A percentile compares a stretch with the other conserved stretches of the same genome.
These are phyloP conservation scores for Drosophila simulans DNA, from an alignment of 1,140 invertebrate species.

Conservation along the genomic window DNA sequence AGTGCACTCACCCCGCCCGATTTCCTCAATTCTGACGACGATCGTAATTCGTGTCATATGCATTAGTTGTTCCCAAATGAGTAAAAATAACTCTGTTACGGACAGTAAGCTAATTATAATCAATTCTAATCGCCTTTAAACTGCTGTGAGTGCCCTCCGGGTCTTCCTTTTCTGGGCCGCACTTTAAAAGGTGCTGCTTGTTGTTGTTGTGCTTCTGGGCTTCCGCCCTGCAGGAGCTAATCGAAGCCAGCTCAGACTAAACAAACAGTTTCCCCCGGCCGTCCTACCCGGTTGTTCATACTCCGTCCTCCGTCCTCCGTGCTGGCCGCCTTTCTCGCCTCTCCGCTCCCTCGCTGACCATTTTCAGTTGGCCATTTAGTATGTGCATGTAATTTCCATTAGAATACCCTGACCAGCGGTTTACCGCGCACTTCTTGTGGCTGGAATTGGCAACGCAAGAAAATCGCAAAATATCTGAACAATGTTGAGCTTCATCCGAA, in stretches of 20 bases:
- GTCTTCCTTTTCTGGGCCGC: constrained; percentile 66
- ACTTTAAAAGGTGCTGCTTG: constrained; percentile 69
- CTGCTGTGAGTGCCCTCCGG: constrained; percentile 58
- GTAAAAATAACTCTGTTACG: constrained; percentile 78
- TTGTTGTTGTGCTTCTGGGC: constrained; percentile 37
- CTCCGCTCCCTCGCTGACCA: constrained; percentile 32
- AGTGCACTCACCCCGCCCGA: no score
- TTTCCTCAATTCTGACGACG: constrained; percentile 9
- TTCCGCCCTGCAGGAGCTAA: constrained; percentile 60
- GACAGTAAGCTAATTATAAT: constrained; percentile 76
- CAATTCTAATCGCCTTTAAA: constrained; percentile 84
- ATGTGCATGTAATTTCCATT: constrained; percentile 68
- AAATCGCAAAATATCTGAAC: no score
- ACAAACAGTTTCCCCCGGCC: constrained; percentile 8
- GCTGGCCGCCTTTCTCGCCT: background rate
- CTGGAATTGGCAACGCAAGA: no score
- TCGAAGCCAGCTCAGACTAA: constrained; percentile 15
- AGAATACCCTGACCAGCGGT: constrained; percentile 8
- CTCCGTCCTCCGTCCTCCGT: background rate
- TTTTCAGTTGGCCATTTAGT: constrained; percentile 64
- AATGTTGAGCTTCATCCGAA: no score
- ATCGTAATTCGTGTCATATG: constrained; percentile 49
- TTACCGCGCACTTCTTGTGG: no score
- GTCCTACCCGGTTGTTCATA: background rate
- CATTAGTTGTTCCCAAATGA: constrained; percentile 60